Base-by-base conservation (phyloP, 2,797 vertebrate genomes). In the Trichosurus vulpecula region DNA sequence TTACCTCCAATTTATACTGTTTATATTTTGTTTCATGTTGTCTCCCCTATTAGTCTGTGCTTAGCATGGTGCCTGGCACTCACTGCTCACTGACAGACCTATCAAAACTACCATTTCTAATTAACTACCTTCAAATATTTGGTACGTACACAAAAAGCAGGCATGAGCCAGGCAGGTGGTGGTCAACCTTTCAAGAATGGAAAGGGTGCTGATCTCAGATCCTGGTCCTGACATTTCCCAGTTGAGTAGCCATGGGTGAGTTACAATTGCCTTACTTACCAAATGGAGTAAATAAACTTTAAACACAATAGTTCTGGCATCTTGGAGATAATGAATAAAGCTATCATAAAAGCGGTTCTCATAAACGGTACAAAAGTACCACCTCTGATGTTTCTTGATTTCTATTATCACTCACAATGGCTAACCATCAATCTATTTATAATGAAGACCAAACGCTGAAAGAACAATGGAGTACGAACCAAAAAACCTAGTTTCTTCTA, bases 61-160 rank as follows among this genome's bases (percentile, higher is more conserved):
- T 66, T 14, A 66, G 58, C 58, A 66, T 31, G 16, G 11, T 66
- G 9, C 22, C n/a, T n/a, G n/a, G 61, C 74, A 87, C 22, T 87
- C 47, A 47, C 41, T 87, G 9, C 22, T 51, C 4, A 81, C 2
- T 81, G 41, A 81, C 74, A 41, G 74, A 92, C 54, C 94, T 41
- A 96, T 8, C 53, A 95, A 97, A 96, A 25, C 47, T 57, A 96
- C 1, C 25, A 3, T 51, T 47, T 96, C 54, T 94, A 95, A 92
- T 22, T 96, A 74, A 31, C 53, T 56, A 91, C 31, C 89, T 94
- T 31, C 25, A 92, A 97, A 95, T 22, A 41, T 9, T 0, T 90
- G 92, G 95, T 91, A 41, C 25, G 81, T 58, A 91, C 11, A 94
- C 47, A 94, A 74, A 12, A 10, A 96, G 94, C 22, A 96, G 16